Conservation (phyloP, 2,888 invertebrate genomes). For the Acleris literana region DNA sequence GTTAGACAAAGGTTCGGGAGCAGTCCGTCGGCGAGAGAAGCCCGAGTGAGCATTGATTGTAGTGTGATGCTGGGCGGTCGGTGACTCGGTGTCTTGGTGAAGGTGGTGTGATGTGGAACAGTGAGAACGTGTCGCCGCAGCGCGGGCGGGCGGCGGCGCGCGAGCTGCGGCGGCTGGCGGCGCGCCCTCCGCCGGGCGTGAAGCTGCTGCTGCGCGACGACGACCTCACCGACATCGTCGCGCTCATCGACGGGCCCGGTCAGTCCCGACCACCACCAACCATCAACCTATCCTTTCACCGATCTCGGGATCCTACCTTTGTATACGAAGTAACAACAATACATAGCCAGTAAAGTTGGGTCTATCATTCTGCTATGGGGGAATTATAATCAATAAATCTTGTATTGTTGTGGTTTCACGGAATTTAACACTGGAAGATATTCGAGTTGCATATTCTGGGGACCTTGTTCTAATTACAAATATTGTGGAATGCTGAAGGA, state of each 20-base stretch:
- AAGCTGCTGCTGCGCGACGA: slow-evolving; percentile 94
- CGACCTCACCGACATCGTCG: slow-evolving; percentile 97
- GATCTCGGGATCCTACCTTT: too few species aligned
- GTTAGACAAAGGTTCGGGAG: background rate
- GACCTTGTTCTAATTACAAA: too few species aligned
- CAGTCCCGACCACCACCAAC: slow-evolving; percentile 10
- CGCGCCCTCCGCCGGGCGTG: slow-evolving; percentile 95
- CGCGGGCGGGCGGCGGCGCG: slow-evolving; percentile 90
- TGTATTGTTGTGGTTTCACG: too few species aligned
- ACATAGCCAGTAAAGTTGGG: too few species aligned
- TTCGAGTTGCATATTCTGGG: too few species aligned
- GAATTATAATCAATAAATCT: too few species aligned
- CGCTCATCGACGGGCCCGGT: slow-evolving; percentile 94
- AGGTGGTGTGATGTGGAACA: slow-evolving; percentile 87
- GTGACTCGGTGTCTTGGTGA: background rate
- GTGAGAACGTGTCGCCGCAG: slow-evolving; percentile 97
- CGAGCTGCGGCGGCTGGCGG: slow-evolving; percentile 93
- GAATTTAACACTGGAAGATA: too few species aligned
- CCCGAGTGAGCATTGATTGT: background rate
- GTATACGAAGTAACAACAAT: too few species aligned
- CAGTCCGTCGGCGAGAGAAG: too few species aligned
- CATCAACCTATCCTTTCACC: too few species aligned
- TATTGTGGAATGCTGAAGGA: too few species aligned
- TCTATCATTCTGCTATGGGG: too few species aligned
- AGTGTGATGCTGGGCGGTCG: slow-evolving; percentile 20